Evolutionary conservation across 2,888 invertebrate genomes (phyloP), one percentile per base, ranked within the genome.

Genomic region (Iphiclides podalirius): DNA sequence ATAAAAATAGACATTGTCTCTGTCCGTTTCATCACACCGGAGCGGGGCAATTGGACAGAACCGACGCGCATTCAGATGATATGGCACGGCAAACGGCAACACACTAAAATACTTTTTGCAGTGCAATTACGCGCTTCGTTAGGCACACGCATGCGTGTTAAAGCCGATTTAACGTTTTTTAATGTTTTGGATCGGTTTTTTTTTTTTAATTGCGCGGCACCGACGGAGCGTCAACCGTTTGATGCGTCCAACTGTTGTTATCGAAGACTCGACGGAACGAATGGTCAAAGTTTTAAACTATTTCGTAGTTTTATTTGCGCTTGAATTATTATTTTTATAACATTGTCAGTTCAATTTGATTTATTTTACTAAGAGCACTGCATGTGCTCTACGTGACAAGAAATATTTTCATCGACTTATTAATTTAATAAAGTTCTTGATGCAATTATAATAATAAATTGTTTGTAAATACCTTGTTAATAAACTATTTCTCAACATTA

Each of bases 71-170:
- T 44, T 44, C 43, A 33, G 34, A 49, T 40, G 47, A 40, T 49
- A 41, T 11, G 36, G 36, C 41, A 44, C 39, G 26, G 37, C 36
- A 37, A 37, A 14, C 28, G 14, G 31, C 42, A 33, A 28, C 43
- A 44, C 43, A 49, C 49, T 49, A 49, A 49, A 49, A 49, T 44
- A 49, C 49, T 49, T 49, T 49, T 49, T 49, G 49, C 49, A 39
- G 38, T 26, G 34, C 41, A 47, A 52, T 47, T 52, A 47, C 44
- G 35, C 43, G 47, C 48, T 48, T 52, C 41, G 52, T 52, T 52
- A 42, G 20, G 17, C 40, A 7, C 40, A 40, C 39, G 47, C 31
- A 44, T 40, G 47, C 40, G 35, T 45, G 43, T 39, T 42, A 31
- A 34, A 39, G 46, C 12, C 41, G 38, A 46, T 46, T 47, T 47